Evolutionary conservation across 2,113 vertebrate genomes (phyloP).

Genomic region (Jacana jacana): DNA sequence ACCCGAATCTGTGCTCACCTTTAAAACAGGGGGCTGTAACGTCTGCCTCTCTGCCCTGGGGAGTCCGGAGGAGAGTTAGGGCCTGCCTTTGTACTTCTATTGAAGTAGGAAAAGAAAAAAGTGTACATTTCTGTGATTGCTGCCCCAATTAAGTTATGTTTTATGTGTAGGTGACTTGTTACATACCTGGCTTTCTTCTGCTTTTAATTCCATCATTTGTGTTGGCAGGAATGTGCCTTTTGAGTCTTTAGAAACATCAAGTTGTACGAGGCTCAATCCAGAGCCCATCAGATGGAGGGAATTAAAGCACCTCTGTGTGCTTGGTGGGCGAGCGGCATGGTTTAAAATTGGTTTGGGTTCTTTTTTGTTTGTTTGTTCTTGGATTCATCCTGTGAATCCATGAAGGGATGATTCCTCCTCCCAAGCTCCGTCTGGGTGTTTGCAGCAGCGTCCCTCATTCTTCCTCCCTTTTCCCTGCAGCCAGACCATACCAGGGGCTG

Average conservation of each 20-base stretch:
- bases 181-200: background rate
- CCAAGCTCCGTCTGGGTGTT: fast-evolving
- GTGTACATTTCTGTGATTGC: background rate
- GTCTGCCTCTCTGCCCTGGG: background rate
- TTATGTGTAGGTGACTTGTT: background rate
- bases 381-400: fast-evolving
- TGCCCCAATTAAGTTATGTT: background rate
- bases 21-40: background rate
- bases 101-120: background rate
- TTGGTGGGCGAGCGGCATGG: fast-evolving
- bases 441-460: background rate
- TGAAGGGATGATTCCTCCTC: background rate
- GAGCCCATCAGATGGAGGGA: background rate
- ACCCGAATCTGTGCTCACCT: background rate
- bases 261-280: background rate
- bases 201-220: background rate
- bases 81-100: background rate
- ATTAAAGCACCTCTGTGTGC: background rate
- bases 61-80: background rate
- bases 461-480: background rate
- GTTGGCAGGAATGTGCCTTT: background rate
- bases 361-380: background rate
- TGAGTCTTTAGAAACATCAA: background rate
- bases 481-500: background rate
- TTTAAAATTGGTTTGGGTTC: background rate